A percentile compares a stretch with the other conserved stretches of the same genome.
Evolutionary conservation across 2,113 vertebrate species (phyloP).

Genomic region (Scartelaos histophorus): DNA sequence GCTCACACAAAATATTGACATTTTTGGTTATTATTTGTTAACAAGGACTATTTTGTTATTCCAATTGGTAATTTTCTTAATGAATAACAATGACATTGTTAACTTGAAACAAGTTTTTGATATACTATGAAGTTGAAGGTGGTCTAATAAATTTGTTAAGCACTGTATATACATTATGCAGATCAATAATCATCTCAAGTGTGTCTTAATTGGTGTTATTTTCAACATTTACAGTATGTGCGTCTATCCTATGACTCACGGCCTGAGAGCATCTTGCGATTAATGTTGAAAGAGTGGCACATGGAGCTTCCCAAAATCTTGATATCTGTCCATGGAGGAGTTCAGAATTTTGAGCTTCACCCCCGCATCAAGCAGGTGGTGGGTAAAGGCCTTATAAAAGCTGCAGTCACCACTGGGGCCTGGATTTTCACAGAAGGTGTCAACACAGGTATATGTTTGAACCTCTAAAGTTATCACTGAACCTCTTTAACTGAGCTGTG

Average conservation of each 20-base stretch:
- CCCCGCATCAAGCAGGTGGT: constrained; percentile 96
- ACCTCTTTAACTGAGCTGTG: background rate
- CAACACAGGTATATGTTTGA: constrained; percentile 84
- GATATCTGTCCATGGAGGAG: constrained; percentile 96
- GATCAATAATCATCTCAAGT: background rate
- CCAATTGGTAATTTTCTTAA: too few species aligned
- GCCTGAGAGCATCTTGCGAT: constrained; percentile 91
- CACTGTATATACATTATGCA: background rate
- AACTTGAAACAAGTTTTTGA: too few species aligned
- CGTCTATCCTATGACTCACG: constrained; percentile 91
- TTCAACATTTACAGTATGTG: constrained; percentile 80
- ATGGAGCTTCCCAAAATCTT: constrained; percentile 99
- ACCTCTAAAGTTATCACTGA: background rate
- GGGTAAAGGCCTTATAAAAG: constrained; percentile 98
- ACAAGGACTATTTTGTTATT: too few species aligned
- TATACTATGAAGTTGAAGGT: too few species aligned
- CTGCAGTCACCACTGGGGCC: constrained; percentile 96
- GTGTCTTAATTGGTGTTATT: background rate
- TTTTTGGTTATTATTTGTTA: too few species aligned
- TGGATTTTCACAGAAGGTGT: constrained; percentile 99
- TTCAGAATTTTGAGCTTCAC: constrained; percentile 98
- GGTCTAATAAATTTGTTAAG: too few species aligned
- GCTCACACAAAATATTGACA: too few species aligned
- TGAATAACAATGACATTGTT: too few species aligned
- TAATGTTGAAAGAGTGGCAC: constrained; percentile 98